Evolutionary conservation across 2,797 vertebrate species (phyloP), one percentile per base, ranked within the genome.

Genomic region (Picus viridis): DNA sequence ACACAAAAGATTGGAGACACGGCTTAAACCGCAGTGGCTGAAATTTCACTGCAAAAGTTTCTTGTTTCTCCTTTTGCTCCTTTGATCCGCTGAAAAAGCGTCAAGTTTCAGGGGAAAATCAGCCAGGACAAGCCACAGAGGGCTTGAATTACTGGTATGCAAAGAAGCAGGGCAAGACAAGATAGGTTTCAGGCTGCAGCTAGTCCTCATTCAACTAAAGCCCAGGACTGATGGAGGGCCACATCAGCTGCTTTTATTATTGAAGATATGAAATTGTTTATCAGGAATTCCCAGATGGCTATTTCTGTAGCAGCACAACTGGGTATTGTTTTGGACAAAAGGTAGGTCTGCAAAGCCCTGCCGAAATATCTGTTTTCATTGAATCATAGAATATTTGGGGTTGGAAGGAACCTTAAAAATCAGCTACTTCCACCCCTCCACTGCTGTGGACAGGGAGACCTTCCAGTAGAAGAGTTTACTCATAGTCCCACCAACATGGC

Each of bases 31-130:
- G 51, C 77, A 7, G 2, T 9, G 74, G 74, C 71, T 94, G 86
- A 92, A 91, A 64, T 86, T 63, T 73, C 90, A 58, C 83, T 70
- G 88, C 49, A 29, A 41, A 83, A 86, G 92, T 86, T 94, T 95
- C 93, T 90, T 41, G 67, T 64, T 95, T 93, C 95, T 88, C 39
- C 47, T 86, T 90, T 86, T 73, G 20, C 74, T 91, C 49, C 81
- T 93, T 91, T 88, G 90, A 88, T 91, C 90, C 0, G 0, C 59
- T 63, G 68, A 84, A 79, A 74, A 88, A 82, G 12, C 88, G 91
- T 95, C 68, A 32, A 57, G 64, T 96, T 94, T 90, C 95, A 91
- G 83, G 61, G 83, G 57, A 73, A 79, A 86, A 90, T 81, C 86
- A 61, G 74, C 88, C 90, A 61, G 81, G 83, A 88, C 30, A 68